Percentiles rank a stretch among this genome's conserved stretches.
phyloP scores from a whole-genome alignment of 1,140 invertebrate genomes.

The Galendromus occidentalis region DNA sequence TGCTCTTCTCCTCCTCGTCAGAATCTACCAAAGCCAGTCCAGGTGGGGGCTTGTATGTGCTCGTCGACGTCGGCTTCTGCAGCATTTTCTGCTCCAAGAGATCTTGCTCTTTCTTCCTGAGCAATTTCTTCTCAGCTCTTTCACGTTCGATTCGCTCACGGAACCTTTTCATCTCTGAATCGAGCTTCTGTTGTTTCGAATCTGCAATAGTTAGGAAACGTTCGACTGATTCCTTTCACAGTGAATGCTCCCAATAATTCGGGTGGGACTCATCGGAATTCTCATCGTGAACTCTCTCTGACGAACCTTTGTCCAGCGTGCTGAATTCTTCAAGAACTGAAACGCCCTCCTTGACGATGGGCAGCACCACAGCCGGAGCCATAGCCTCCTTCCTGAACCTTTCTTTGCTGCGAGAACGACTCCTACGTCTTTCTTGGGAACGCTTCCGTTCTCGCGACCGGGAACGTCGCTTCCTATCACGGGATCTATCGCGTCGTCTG shows the following conservation, averaged over 20 bases:
- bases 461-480: neutral
- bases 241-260: neutral
- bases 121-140: conserved; percentile 62
- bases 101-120: conserved; percentile 56
- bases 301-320: neutral
- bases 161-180: conserved; percentile 87
- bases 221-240: neutral
- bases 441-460: conserved; percentile 10
- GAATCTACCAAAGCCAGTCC: conserved; percentile 28
- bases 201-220: conserved; percentile 24
- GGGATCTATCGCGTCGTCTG: conserved; percentile 12
- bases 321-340: neutral
- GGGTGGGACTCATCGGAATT: neutral
- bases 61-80: conserved; percentile 30
- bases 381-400: neutral
- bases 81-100: conserved; percentile 24
- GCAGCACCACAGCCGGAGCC: neutral
- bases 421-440: neutral
- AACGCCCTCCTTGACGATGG: neutral
- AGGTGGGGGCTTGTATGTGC: conserved; percentile 11
- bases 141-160: conserved; percentile 79
- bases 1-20: conserved; percentile 25
- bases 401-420: neutral
- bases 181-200: conserved; percentile 54
- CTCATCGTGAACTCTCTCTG: neutral